Percentiles rank a stretch among this genome's conserved stretches.
Evolutionary conservation across 1,140 invertebrate species (phyloP).

Genomic region (Temnothorax curvispinosus): DNA sequence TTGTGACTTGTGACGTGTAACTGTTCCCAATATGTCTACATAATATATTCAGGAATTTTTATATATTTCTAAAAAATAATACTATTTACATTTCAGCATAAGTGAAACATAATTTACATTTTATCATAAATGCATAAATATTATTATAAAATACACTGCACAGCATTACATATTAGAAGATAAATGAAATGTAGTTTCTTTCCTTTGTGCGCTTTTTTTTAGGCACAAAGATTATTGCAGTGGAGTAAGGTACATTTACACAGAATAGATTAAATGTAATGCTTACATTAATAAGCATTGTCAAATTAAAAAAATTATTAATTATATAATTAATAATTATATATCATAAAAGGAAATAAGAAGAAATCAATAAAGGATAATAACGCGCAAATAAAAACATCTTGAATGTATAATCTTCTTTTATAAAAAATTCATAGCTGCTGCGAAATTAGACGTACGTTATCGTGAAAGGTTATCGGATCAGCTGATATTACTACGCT

Average conservation of each 20-base stretch:
- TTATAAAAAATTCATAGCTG: conserved; percentile 10
- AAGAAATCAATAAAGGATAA: background rate
- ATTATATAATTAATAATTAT: no score
- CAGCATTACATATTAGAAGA: background rate
- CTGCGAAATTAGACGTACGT: background rate
- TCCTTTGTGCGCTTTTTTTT: background rate
- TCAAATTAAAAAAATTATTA: background rate
- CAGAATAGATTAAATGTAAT: background rate
- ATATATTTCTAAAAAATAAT: background rate
- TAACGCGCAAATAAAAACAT: background rate
- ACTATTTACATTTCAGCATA: background rate
- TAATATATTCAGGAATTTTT: background rate
- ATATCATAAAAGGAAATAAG: background rate
- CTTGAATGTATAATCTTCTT: background rate
- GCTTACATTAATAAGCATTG: background rate
- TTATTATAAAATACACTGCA: background rate
- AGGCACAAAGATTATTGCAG: no score
- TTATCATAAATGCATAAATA: background rate
- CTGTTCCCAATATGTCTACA: background rate
- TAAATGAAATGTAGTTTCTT: background rate
- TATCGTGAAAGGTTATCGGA: conserved; percentile 23
- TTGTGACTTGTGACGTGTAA: background rate
- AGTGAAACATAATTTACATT: background rate
- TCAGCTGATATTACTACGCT: conserved; percentile 2
- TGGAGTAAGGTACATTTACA: background rate